These are phyloP conservation scores for Anoncus sp. DNA, from an alignment of 2,888 invertebrate genomes.

Conservation along the genomic window DNA sequence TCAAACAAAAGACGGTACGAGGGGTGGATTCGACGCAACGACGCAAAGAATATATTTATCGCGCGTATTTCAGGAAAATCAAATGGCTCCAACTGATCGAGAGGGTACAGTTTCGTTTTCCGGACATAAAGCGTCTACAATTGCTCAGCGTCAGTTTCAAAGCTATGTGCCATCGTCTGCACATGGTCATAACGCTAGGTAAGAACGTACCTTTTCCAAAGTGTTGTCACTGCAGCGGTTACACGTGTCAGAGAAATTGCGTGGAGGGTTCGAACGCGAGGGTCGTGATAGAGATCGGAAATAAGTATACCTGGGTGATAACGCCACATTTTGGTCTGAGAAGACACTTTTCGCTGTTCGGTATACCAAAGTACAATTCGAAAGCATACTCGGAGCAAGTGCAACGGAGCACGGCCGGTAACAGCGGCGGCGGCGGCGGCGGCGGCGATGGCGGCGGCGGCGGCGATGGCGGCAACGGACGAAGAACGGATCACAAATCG, in stretches of 20 bases:
- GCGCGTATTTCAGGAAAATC: conserved; percentile 79
- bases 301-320: conserved; percentile 82
- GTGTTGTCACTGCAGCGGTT: conserved; percentile 81
- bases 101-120: conserved; percentile 81
- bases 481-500: conserved; percentile 77
- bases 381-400: conserved; percentile 73
- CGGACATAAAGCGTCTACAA: conserved; percentile 80
- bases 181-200: conserved; percentile 80
- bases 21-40: too few relatives aligned
- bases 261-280: conserved; percentile 80
- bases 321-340: conserved; percentile 79
- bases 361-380: conserved; percentile 80
- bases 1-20: too few relatives aligned
- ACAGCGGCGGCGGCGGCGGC: conserved; percentile 34
- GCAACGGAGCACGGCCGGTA: conserved; percentile 63
- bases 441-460: conserved; percentile 33
- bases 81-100: conserved; percentile 81
- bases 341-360: conserved; percentile 81
- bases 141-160: conserved; percentile 80
- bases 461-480: too few relatives aligned
- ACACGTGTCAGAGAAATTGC: conserved; percentile 81
- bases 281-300: conserved; percentile 82
- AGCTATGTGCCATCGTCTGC: conserved; percentile 81
- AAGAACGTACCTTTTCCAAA: conserved; percentile 79
- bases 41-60: background rate